Evolutionary conservation across 2,113 vertebrate species (phyloP).

Genomic region (Sebastes fasciatus): DNA sequence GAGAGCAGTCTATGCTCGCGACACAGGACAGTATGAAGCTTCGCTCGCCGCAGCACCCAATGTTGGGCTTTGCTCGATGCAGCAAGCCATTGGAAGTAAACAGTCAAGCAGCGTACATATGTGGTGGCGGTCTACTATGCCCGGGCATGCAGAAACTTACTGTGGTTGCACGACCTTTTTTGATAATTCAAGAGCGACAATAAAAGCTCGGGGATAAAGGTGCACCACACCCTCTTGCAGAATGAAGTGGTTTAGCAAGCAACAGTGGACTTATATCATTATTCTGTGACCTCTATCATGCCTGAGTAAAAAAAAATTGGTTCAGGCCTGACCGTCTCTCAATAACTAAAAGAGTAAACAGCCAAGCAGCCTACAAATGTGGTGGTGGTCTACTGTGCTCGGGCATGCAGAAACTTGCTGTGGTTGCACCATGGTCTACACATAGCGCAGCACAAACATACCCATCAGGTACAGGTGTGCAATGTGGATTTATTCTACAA

Average conservation of each 20-base stretch:
- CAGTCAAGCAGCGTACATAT: too few relatives aligned
- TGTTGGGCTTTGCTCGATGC: too few relatives aligned
- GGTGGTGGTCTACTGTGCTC: not conserved
- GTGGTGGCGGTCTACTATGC: too few relatives aligned
- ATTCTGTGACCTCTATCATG: not conserved
- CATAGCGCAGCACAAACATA: too few relatives aligned
- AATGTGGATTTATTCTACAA: not conserved
- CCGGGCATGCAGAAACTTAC: too few relatives aligned
- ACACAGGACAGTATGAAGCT: too few relatives aligned
- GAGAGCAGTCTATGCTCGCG: too few relatives aligned
- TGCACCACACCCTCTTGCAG: not conserved
- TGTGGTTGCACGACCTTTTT: slow-evolving; percentile 59
- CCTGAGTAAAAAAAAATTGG: not conserved
- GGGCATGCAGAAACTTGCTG: not conserved
- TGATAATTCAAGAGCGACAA: not conserved
- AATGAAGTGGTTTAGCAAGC: not conserved
- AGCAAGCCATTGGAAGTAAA: too few relatives aligned
- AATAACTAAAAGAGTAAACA: not conserved
- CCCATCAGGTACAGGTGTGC: too few relatives aligned
- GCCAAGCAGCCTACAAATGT: not conserved
- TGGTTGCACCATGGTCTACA: not conserved
- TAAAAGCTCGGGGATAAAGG: not conserved
- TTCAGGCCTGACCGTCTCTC: not conserved
- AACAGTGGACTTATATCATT: not conserved
- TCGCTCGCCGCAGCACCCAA: too few relatives aligned